Conservation (phyloP, 1,140 invertebrate genomes). For the Brachionus rubens region DNA sequence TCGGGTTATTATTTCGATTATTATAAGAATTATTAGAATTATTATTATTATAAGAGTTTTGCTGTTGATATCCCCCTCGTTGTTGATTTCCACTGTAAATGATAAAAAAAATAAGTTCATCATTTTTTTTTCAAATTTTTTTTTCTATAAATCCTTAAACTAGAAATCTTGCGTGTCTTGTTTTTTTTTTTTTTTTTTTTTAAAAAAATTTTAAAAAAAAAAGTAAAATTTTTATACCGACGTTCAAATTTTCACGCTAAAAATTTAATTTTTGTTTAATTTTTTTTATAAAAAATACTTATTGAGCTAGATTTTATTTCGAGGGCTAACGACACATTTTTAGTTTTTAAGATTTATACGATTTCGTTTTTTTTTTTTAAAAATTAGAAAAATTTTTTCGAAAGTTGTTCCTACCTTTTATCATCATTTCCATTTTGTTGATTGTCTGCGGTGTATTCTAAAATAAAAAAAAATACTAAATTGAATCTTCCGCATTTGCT, state of each 20-base stretch:
- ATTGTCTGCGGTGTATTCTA: no score
- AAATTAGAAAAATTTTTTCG: no score
- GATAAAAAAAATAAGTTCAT: background rate
- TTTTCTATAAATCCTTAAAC: slow-evolving; percentile 7
- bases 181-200: background rate
- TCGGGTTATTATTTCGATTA: slow-evolving; percentile 25
- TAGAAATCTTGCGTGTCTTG: slow-evolving; percentile 3
- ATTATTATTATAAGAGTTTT: slow-evolving; percentile 39
- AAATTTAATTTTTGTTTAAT: slow-evolving; percentile 18
- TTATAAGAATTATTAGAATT: slow-evolving; percentile 21
- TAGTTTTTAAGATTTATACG: no score
- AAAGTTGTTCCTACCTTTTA: no score
- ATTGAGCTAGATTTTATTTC: background rate
- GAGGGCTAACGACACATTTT: background rate
- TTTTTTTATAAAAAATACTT: slow-evolving; percentile 8
- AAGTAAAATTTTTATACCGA: slow-evolving; percentile 33
- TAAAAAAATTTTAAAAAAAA: slow-evolving; percentile 10
- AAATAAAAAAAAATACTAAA: no score
- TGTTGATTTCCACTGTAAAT: slow-evolving; percentile 38
- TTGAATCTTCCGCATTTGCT: no score
- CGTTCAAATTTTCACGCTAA: slow-evolving; percentile 16
- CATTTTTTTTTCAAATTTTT: background rate
- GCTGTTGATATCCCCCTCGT: slow-evolving; percentile 33
- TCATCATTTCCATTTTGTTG: no score
- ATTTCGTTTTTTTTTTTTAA: no score